Base-by-base conservation (phyloP, 1,140 invertebrate species). In the Formica selysi region DNA sequence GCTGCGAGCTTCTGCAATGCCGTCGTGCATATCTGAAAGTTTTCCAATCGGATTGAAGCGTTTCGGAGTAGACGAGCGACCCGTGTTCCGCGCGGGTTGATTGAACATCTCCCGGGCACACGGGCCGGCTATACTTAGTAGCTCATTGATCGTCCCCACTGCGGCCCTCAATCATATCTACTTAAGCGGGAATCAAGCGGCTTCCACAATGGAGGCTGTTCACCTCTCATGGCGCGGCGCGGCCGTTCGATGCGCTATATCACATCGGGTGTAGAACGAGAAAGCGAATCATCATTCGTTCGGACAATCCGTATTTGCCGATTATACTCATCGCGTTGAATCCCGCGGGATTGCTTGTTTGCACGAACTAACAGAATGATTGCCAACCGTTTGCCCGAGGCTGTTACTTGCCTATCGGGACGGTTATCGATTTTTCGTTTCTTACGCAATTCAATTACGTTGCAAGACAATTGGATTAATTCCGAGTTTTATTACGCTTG, bases 91-190 rank as follows among this genome's bases (percentile, higher is more conserved):
- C 87, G 84, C 74, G 76, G 86, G 29, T 88, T 89, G 91, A 92
- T 92, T 90, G 91, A 88, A 89, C 88, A 87, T 89, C 89, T 70
- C 68, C 86, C 76, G 76, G 48, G 51, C 76, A 78, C 83, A 87
- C 78, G 48, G 68, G 54, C 76, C 51, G 51, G 54, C 85, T 89
- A 86, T 88, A 88, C 91, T 91, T 91, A 83, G 88, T 90, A 90
- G 91, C 76, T 87, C 90, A 93, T 92, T 91, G 91, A 93, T 91
- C 90, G 85, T 88, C 88, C 88, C 87, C 87, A 90, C 83, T 85
- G 67, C 89, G 91, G 89, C 86, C 91, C 91, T 92, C 89, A 93
- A 93, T 93, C 92, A 93, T 92, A 92, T 89, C 89, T 90, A 89
- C 90, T 93, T 91, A 90, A 90, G 87, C 85, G 85, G 51, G 87